These are phyloP conservation scores for Gymnoscelis rufifasciata DNA, from an alignment of 2,888 invertebrate species.

Conservation along the genomic window DNA sequence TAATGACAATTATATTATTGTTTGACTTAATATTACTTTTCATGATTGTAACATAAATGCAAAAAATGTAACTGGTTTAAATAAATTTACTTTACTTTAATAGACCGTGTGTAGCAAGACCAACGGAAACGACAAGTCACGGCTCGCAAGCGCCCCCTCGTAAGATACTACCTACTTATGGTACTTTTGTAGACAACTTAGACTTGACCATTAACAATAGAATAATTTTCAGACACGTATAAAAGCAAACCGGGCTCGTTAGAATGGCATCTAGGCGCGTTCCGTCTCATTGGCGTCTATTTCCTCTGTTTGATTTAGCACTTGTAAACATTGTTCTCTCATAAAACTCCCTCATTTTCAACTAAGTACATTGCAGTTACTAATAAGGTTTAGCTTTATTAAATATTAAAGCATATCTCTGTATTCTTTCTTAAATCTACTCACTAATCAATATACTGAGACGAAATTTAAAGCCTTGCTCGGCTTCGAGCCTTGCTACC, in stretches of 20 bases:
- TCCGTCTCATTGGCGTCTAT: slow-evolving; percentile 14
- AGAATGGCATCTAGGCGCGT: slow-evolving; percentile 10
- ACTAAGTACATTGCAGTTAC: too few relatives aligned
- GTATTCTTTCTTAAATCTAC: too few relatives aligned
- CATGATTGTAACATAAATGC: too few relatives aligned
- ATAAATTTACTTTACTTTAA: slow-evolving; percentile 7
- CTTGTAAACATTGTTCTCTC: slow-evolving; percentile 12
- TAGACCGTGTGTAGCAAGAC: slow-evolving; percentile 37
- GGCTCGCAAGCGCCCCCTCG: slow-evolving; percentile 67
- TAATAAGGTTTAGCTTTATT: too few relatives aligned
- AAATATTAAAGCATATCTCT: too few relatives aligned
- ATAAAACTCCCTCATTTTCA: neutral
- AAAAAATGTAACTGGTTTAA: too few relatives aligned
- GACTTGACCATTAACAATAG: too few relatives aligned
- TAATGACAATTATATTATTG: too few relatives aligned
- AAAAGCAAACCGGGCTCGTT: slow-evolving; percentile 1
- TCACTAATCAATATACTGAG: too few relatives aligned
- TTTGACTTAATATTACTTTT: too few relatives aligned
- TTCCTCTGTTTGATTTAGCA: slow-evolving; percentile 18
- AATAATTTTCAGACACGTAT: neutral
- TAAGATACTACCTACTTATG: slow-evolving; percentile 34
- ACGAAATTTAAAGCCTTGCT: too few relatives aligned
- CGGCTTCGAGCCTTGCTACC: too few relatives aligned
- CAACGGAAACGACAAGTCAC: slow-evolving; percentile 62
- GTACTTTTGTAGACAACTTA: slow-evolving; percentile 2